These are phyloP conservation scores for Leptogaster cylindrica DNA, from an alignment of 2,888 invertebrate species.

Conservation along the genomic window DNA sequence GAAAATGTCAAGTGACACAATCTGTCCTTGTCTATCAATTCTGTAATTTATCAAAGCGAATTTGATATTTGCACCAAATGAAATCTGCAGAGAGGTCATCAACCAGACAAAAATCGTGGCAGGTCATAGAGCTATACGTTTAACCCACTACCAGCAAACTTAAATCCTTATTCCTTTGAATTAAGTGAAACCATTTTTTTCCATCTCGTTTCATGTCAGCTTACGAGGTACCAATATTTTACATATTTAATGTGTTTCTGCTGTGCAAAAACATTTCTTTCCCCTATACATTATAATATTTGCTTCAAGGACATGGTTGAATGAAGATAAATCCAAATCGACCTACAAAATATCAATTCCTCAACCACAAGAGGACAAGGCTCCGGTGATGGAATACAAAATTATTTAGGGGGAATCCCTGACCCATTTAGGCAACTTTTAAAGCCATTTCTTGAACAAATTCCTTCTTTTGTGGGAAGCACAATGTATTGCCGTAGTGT, in stretches of 20 bases:
- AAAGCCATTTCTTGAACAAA: conserved; percentile 34
- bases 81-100: too few relatives aligned
- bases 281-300: neutral
- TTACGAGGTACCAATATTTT: too few relatives aligned
- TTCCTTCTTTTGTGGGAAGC: conserved; percentile 13
- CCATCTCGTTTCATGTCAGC: too few relatives aligned
- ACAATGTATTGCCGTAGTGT: neutral
- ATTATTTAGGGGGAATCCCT: conserved; percentile 18
- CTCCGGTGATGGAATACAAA: conserved; percentile 15
- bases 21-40: too few relatives aligned
- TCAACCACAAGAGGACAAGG: neutral
- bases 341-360: conserved; percentile 31
- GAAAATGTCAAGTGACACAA: too few relatives aligned
- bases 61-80: too few relatives aligned
- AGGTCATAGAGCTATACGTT: too few relatives aligned
- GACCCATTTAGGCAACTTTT: conserved; percentile 23
- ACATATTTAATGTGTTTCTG: conserved; percentile 23
- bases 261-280: conserved; percentile 21
- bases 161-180: too few relatives aligned
- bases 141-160: too few relatives aligned
- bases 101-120: too few relatives aligned
- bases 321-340: conserved; percentile 20
- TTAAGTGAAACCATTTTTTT: too few relatives aligned
- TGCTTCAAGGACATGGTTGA: neutral
- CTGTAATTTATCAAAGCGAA: too few relatives aligned